Percentiles rank a stretch among this genome's conserved stretches.
These are phyloP conservation scores for Podarcis lilfordi DNA, from an alignment of 2,797 vertebrate genomes.

Conservation along the genomic window DNA sequence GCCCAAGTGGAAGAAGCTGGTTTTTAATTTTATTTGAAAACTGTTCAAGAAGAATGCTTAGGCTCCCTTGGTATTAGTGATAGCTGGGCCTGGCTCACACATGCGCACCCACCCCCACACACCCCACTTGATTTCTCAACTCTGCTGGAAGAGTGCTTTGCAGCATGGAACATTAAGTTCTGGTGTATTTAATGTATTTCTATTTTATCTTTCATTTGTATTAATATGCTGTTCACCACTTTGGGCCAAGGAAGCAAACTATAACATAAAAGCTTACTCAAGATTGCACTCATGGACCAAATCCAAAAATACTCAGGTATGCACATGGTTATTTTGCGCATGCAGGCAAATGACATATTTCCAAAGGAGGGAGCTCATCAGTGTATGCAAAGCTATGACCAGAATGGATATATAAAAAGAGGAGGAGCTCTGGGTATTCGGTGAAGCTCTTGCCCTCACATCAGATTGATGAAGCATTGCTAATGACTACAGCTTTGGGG, in stretches of 20 bases:
- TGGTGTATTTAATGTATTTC: no score
- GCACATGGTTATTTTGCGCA: not conserved
- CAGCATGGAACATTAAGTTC: no score
- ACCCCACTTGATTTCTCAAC: no score
- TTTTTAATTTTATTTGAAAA: conserved; percentile 7
- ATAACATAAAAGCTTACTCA: no score
- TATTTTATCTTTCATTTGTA: no score
- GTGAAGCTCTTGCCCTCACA: no score
- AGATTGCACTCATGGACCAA: no score
- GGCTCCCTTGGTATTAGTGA: not conserved
- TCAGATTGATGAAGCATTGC: not conserved
- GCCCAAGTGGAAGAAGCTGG: not conserved
- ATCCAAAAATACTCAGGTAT: no score
- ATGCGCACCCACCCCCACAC: no score
- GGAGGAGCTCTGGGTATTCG: not conserved
- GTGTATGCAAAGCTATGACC: not conserved
- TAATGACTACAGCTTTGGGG: not conserved
- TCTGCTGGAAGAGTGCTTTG: no score
- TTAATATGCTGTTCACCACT: no score
- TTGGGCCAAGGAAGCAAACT: no score
- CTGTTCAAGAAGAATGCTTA: not conserved
- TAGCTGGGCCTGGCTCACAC: not conserved
- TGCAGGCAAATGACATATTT: not conserved
- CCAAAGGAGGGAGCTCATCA: not conserved
- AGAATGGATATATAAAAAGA: not conserved